phyloP scores from a whole-genome alignment of 2,113 vertebrate species.

The Glaucidium brasilianum region DNA sequence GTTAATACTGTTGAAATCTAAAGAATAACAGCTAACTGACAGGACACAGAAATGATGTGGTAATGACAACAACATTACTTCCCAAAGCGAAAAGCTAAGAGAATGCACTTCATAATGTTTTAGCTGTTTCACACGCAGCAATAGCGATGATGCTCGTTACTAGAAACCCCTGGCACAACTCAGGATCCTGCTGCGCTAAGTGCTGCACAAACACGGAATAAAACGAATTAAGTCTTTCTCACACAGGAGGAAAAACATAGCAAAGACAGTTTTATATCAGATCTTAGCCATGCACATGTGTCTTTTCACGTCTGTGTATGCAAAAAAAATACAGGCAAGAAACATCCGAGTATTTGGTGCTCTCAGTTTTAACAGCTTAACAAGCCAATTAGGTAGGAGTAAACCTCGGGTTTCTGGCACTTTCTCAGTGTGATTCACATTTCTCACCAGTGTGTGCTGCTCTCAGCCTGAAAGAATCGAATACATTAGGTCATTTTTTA shows the following conservation, averaged over 20 bases:
- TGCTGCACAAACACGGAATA: not conserved
- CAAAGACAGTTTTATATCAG: not conserved
- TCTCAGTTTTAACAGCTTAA: constrained; percentile 6
- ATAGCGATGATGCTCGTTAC: not conserved
- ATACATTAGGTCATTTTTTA: not conserved
- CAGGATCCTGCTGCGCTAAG: accelerated
- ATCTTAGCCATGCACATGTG: accelerated
- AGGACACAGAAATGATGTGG: not conserved
- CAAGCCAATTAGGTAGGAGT: not conserved
- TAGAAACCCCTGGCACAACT: not conserved
- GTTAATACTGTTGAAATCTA: not conserved
- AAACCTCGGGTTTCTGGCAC: not conserved
- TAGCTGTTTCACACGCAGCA: not conserved
- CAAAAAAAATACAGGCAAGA: not conserved
- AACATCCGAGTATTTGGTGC: not conserved
- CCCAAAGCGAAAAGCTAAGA: not conserved
- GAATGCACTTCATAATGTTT: not conserved
- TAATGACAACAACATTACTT: not conserved
- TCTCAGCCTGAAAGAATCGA: not conserved
- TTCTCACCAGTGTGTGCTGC: not conserved
- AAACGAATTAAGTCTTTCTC: not conserved
- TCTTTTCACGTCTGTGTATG: not conserved
- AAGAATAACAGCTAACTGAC: not conserved
- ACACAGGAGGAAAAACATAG: not conserved
- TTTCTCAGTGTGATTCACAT: not conserved